Evolutionary conservation across 2,888 invertebrate species (phyloP), one percentile per base, ranked within the genome.

Genomic region (Amphipoea lucens): DNA sequence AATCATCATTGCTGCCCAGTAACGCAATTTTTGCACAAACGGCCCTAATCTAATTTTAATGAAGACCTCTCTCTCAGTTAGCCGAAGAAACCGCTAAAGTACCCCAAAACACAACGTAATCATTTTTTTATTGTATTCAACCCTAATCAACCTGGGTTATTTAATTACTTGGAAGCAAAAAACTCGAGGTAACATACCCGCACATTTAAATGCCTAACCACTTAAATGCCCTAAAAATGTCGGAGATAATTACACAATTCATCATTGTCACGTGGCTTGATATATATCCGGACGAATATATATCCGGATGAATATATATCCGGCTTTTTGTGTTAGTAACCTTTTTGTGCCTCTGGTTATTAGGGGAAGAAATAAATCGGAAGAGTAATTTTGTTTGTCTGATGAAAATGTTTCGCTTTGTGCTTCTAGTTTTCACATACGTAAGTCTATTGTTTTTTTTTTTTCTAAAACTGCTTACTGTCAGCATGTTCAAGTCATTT

Each of bases 181-280:
- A 88, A 87, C 63, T 75, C 75, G 63, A 63, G 63, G 70, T 51
- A 71, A 73, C 88, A 84, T 75, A 78, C 80, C 84, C 83, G 72
- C 74, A 86, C 80, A 81, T 87, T 88, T 87, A 87, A 89, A 89
- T 86, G 81, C 81, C 86, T 83, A 85, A 89, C 84, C 86, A 80
- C 81, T 85, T 88, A 88, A 87, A 90, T 88, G 84, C 87, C 91
- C 90, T 87, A 89, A 91, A 92, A 92, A 90, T 90, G 91, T 91
- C 87, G 82, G 89, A 89, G 90, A 91, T 92, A 92, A 91, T 91
- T 91, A 92, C 88, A 89, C 88, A 86, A 92, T 92, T 90, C 82
- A 90, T 92, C 92, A 91, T 87, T 92, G 91, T 92, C 92, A 88
- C 88, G 85, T 85, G 86, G 78, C 67, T 60, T 78, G 79, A 87